A percentile compares a stretch with the other conserved stretches of the same genome.
These are phyloP conservation scores for Hiodon tergisus DNA, from an alignment of 2,113 vertebrate genomes.

Conservation along the genomic window DNA sequence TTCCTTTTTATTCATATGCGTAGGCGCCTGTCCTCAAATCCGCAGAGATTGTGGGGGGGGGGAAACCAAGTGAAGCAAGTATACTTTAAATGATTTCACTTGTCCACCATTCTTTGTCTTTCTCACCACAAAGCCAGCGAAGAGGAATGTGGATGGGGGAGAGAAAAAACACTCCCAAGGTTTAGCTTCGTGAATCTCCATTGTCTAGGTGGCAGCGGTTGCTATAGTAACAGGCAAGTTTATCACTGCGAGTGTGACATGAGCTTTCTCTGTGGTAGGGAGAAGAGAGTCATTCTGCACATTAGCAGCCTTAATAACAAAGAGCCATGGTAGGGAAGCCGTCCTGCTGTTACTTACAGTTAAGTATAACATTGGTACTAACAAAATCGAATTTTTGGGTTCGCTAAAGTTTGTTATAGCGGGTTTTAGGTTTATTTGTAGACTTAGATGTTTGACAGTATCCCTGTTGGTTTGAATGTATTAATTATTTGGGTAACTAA, in stretches of 20 bases:
- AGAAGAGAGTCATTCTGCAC: conserved; percentile 24
- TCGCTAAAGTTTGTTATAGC: no score
- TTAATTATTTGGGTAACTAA: no score
- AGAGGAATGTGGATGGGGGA: conserved; percentile 19
- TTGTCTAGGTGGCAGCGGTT: conserved; percentile 42
- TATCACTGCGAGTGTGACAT: conserved; percentile 29
- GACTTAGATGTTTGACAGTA: no score
- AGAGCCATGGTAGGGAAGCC: background rate
- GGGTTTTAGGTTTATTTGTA: no score
- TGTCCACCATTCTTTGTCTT: conserved; percentile 20
- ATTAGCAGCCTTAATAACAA: conserved; percentile 24
- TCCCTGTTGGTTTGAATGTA: no score
- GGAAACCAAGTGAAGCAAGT: background rate
- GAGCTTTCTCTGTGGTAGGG: conserved; percentile 12
- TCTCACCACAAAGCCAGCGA: conserved; percentile 18
- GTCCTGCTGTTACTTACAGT: background rate
- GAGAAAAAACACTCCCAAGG: conserved; percentile 3
- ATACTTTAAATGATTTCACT: background rate
- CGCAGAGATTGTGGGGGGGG: no score
- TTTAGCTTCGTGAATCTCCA: conserved; percentile 31
- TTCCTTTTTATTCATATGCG: no score
- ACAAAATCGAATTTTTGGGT: no score
- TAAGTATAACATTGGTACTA: no score
- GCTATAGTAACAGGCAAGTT: conserved; percentile 43
- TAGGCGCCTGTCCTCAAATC: no score